Evolutionary conservation across 1,140 invertebrate species (phyloP).

Genomic region (Magallana gigas): DNA sequence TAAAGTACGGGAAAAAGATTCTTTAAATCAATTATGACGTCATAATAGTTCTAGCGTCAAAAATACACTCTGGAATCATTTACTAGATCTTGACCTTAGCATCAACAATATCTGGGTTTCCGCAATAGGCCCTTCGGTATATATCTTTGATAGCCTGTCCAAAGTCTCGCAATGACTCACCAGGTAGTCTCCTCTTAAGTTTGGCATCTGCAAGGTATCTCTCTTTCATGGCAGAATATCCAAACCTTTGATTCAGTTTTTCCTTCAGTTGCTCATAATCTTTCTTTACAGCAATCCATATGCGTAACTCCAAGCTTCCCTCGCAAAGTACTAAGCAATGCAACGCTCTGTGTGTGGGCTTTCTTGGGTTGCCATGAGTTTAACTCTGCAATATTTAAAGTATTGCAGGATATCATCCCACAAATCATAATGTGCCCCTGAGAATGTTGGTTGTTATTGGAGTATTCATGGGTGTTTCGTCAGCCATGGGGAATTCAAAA

Average conservation of each 20-base stretch:
- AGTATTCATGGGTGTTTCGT: constrained; percentile 46
- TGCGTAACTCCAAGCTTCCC: constrained; percentile 44
- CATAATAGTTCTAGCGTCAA: too few species aligned
- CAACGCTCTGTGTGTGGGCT: too few species aligned
- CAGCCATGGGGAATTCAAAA: not conserved
- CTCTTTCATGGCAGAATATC: constrained; percentile 54
- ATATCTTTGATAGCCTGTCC: constrained; percentile 54
- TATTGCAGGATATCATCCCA: too few species aligned
- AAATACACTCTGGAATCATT: too few species aligned
- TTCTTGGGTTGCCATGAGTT: too few species aligned
- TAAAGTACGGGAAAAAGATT: too few species aligned
- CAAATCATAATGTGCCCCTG: too few species aligned
- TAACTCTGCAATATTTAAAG: too few species aligned
- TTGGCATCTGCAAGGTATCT: constrained; percentile 55
- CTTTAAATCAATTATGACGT: too few species aligned
- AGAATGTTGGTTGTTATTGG: not conserved
- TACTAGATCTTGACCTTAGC: not conserved
- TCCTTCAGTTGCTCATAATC: constrained; percentile 45
- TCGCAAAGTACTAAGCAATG: too few species aligned
- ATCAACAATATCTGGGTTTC: constrained; percentile 50
- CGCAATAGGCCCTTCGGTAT: constrained; percentile 52
- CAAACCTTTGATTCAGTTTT: constrained; percentile 58
- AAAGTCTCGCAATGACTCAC: constrained; percentile 55
- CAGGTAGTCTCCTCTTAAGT: constrained; percentile 41
- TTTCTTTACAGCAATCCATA: constrained; percentile 36